phyloP scores from a whole-genome alignment of 1,140 invertebrate genomes.

The Trachymyrmex septentrionalis region DNA sequence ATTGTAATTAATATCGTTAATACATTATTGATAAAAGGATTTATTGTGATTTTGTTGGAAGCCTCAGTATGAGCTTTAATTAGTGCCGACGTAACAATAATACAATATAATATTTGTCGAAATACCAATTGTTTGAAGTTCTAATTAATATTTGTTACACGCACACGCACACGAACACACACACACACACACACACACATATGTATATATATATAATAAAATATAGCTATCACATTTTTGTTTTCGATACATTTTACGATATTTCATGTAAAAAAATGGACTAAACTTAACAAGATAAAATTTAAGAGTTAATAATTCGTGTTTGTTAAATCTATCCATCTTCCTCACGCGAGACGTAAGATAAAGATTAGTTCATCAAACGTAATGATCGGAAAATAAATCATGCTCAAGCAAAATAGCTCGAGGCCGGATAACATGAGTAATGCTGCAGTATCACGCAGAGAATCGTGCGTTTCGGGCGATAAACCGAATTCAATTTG shows the following conservation, averaged over 20 bases:
- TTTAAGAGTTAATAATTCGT: not conserved
- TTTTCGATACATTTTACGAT: not conserved
- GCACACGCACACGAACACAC: not conserved
- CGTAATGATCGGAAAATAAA: conserved; percentile 17
- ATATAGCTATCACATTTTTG: too few relatives aligned
- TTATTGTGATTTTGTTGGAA: conserved; percentile 36
- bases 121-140: conserved; percentile 39
- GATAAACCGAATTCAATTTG: conserved; percentile 61
- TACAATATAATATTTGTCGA: conserved; percentile 29
- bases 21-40: conserved; percentile 50
- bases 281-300: not conserved
- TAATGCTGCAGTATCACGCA: conserved; percentile 28
- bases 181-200: too few relatives aligned
- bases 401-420: conserved; percentile 11
- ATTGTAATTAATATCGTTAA: conserved; percentile 47
- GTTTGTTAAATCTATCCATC: not conserved
- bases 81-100: conserved; percentile 34
- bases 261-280: not conserved
- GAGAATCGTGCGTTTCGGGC: conserved; percentile 44
- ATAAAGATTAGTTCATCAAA: conserved; percentile 26
- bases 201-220: too few relatives aligned
- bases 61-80: conserved; percentile 35
- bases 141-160: conserved; percentile 26
- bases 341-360: not conserved
- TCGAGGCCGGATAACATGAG: not conserved